Conservation (phyloP, 2,797 vertebrate species). For the Acanthurus tractus region DNA sequence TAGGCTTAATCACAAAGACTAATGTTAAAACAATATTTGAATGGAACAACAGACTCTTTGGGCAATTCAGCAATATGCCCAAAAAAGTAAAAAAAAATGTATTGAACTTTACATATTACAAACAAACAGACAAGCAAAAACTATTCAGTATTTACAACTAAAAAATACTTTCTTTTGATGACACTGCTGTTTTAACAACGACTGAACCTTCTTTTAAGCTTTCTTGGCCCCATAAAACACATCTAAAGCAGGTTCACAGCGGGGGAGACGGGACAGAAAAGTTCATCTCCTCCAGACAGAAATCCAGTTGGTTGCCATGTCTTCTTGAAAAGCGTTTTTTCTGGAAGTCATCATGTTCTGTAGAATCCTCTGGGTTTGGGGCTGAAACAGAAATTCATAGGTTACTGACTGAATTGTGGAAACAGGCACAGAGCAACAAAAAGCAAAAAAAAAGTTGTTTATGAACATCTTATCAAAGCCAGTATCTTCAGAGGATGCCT, state of each 20-base stretch:
- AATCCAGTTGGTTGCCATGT: slow-evolving; percentile 25
- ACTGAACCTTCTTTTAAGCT: slow-evolving; percentile 12
- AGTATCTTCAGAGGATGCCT: slow-evolving; percentile 23
- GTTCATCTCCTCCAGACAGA: slow-evolving; percentile 34
- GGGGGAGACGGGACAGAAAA: slow-evolving; percentile 22
- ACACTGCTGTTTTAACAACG: neutral
- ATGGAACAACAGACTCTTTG: neutral
- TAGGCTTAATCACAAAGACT: neutral
- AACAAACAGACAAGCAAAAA: slow-evolving; percentile 25
- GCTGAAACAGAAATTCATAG: slow-evolving; percentile 71
- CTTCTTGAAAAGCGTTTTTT: slow-evolving; percentile 35
- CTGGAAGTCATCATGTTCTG: slow-evolving; percentile 57
- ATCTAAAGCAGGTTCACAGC: slow-evolving; percentile 14
- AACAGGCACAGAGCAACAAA: slow-evolving; percentile 11
- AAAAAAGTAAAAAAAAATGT: too few species aligned
- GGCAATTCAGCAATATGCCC: neutral
- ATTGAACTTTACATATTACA: slow-evolving; percentile 1
- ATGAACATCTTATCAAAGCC: slow-evolving; percentile 10
- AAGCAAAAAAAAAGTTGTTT: slow-evolving; percentile 15
- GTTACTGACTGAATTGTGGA: slow-evolving; percentile 38
- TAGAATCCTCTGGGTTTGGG: slow-evolving; percentile 83
- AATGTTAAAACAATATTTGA: neutral
- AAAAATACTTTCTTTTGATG: slow-evolving; percentile 20
- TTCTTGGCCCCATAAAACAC: neutral
- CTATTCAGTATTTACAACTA: slow-evolving; percentile 34